Evolutionary conservation across 1,140 invertebrate species (phyloP).

Genomic region (Sipha flava): DNA sequence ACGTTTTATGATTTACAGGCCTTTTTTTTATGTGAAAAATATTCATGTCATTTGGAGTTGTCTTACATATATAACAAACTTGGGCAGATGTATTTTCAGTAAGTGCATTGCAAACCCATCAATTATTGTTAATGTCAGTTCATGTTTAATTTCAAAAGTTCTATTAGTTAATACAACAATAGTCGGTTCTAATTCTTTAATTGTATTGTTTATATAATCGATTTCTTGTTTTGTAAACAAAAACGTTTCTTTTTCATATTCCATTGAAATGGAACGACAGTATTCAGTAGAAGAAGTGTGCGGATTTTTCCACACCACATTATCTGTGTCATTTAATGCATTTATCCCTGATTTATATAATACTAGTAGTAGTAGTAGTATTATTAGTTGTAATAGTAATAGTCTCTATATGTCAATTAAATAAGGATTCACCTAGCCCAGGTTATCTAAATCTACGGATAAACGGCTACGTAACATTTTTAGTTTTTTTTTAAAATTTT

Average conservation of each 20-base stretch:
- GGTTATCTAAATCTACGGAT: no score
- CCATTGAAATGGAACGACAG: constrained; percentile 15
- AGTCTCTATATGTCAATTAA: no score
- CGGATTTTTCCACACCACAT: constrained; percentile 31
- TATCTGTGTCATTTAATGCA: background rate
- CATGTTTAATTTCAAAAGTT: background rate
- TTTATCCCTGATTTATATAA: background rate
- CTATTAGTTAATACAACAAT: background rate
- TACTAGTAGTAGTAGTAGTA: constrained; percentile 15
- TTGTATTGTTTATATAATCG: background rate
- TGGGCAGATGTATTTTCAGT: background rate
- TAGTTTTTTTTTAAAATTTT: no score
- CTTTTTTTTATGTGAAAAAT: background rate
- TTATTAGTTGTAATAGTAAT: no score
- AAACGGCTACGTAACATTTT: no score
- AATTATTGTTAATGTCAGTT: background rate
- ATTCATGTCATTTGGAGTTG: constrained; percentile 29
- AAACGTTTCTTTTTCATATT: background rate
- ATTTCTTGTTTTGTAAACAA: background rate
- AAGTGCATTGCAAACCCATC: background rate
- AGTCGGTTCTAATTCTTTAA: background rate
- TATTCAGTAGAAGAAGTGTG: constrained; percentile 18
- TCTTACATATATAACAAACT: constrained; percentile 30
- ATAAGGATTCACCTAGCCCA: no score
- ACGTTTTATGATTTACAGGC: background rate